A percentile compares a stretch with the other conserved stretches of the same genome.
Evolutionary conservation across 2,113 vertebrate species (phyloP).

Genomic region (Eublepharis macularius): DNA sequence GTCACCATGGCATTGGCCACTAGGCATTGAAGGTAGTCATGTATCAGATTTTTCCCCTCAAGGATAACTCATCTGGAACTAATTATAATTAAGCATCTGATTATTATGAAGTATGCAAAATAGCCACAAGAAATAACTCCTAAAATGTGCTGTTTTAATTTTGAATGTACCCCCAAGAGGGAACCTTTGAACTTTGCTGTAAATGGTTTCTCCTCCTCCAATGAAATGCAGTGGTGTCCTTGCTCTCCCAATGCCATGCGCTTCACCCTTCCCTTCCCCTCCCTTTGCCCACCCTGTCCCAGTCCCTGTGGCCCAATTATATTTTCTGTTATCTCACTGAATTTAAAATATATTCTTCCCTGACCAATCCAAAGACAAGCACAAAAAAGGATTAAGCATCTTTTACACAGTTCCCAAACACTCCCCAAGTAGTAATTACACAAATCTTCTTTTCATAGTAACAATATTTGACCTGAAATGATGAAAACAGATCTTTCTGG

Average conservation of each 20-base stretch:
- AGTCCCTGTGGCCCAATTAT: not conserved
- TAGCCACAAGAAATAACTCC: not conserved
- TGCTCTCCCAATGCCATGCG: too few relatives aligned
- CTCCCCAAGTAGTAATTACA: not conserved
- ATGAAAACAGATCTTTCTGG: constrained; percentile 3
- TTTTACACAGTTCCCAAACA: not conserved
- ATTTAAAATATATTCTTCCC: not conserved
- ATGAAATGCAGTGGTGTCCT: too few relatives aligned
- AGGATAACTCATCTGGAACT: too few relatives aligned
- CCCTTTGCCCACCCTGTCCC: too few relatives aligned
- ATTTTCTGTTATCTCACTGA: not conserved
- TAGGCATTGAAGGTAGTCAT: too few relatives aligned
- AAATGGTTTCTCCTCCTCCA: not conserved
- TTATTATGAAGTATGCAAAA: too few relatives aligned
- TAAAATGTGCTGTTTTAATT: too few relatives aligned
- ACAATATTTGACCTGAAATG: not conserved
- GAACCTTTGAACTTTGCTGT: not conserved
- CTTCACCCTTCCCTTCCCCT: not conserved
- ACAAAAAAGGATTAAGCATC: not conserved
- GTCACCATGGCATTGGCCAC: too few relatives aligned
- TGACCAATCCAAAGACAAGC: not conserved
- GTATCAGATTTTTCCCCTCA: too few relatives aligned
- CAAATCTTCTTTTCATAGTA: not conserved
- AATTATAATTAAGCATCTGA: too few relatives aligned
- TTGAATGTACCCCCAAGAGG: not conserved